Percentiles rank a stretch among this genome's conserved stretches.
Evolutionary conservation across 2,888 invertebrate species (phyloP).

Genomic region (Globia sparganii): DNA sequence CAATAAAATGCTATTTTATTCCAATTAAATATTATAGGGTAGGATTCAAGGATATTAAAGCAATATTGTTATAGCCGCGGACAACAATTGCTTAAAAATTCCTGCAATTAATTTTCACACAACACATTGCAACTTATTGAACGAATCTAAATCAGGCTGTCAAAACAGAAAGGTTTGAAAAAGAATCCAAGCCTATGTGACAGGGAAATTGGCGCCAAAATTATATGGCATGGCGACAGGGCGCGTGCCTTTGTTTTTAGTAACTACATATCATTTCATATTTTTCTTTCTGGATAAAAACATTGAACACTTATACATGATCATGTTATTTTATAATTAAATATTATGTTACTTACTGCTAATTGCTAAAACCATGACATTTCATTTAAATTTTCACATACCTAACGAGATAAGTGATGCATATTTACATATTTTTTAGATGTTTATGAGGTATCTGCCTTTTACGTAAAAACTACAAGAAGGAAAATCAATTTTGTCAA

Average conservation of each 20-base stretch:
- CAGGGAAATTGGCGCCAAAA: conserved; percentile 3
- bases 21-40: neutral
- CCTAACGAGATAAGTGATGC: neutral
- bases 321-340: neutral
- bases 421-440: neutral
- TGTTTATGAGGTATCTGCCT: neutral
- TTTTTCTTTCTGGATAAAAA: neutral
- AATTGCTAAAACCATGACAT: conserved; percentile 20
- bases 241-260: neutral
- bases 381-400: conserved; percentile 8
- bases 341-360: neutral
- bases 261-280: no score
- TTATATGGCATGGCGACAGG: neutral
- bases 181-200: neutral
- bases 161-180: neutral
- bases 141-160: neutral
- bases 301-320: neutral
- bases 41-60: conserved; percentile 1
- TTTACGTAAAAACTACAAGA: neutral
- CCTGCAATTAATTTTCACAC: neutral
- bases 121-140: neutral
- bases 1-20: neutral
- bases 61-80: neutral
- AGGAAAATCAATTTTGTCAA: neutral
- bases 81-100: neutral